These are phyloP conservation scores for Hipposideros larvatus DNA, from an alignment of 2,797 vertebrate genomes.

Conservation along the genomic window DNA sequence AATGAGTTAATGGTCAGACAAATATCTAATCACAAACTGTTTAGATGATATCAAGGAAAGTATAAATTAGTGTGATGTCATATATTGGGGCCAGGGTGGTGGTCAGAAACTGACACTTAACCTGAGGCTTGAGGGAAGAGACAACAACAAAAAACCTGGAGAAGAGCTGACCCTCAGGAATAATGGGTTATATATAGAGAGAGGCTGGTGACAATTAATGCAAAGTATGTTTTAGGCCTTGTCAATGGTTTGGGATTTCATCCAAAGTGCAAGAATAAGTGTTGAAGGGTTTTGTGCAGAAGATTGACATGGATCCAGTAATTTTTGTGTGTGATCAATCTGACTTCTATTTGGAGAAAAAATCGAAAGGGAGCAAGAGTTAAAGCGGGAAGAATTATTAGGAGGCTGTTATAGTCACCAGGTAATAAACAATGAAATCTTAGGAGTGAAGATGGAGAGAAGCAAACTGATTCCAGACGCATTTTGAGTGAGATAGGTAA, in stretches of 20 bases:
- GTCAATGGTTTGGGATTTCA: not conserved
- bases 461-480: not conserved
- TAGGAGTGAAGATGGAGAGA: not conserved
- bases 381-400: not conserved
- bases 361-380: not conserved
- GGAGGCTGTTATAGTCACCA: not conserved
- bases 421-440: not conserved
- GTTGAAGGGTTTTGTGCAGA: not conserved
- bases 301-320: not conserved
- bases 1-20: not conserved
- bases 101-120: not conserved
- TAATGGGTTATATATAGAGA: not conserved
- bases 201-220: not conserved
- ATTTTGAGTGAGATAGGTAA: not conserved
- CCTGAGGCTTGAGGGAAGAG: not conserved
- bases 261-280: not conserved
- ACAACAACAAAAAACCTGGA: not conserved
- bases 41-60: not conserved
- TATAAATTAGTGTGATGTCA: not conserved
- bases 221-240: no score
- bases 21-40: not conserved
- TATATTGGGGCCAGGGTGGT: no score
- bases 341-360: slow-evolving; percentile 20
- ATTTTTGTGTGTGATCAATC: not conserved
- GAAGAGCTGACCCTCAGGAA: not conserved